Evolutionary conservation across 2,797 vertebrate genomes (phyloP), one percentile per base, ranked within the genome.

Genomic region (Aldrovandia affinis): DNA sequence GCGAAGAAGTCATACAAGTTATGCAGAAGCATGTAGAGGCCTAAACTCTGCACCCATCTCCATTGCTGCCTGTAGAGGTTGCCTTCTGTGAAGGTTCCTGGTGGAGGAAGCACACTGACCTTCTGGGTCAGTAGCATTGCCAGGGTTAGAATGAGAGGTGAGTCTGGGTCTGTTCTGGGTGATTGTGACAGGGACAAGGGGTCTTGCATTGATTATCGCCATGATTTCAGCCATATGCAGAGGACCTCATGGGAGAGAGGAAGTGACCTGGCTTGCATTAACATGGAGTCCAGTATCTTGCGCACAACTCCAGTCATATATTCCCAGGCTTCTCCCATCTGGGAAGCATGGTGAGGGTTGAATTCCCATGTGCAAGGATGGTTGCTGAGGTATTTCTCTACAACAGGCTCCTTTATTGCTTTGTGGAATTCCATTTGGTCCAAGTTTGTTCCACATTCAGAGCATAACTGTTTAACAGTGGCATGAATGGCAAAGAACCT

Each of bases 121-220:
- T 87, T 85, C 78, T 85, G 75, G 2, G 77, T 87, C 2, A 87
- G 86, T 18, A 85, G 50, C 50, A 82, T 85, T 2, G 78, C 83
- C 52, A 77, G 83, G 0, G 52, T 83, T 33, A 78, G 20, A 5
- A 78, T 42, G 42, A 80, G 25, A 8, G 82, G 85, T 10, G 8
- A 18, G 9, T 86, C 77, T 0, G 83, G 54, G n/a, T 57, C 42
- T 9, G 57, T n/a, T n/a, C n/a, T n/a, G n/a, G n/a, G n/a, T n/a
- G n/a, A n/a, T 54, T 28, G 78, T 25, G 28, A 65, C 36, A 15
- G 85, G 59, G n/a, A 61, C 22, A 3, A 85, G 63, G 18, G 65
- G 61, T 84, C 83, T 84, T 22, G 83, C 52, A 10, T 84, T 84
- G 22, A n/a, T n/a, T n/a, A n/a, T n/a, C n/a, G n/a, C n/a, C n/a